Evolutionary conservation across 2,797 vertebrate species (phyloP).

Genomic region (Phataginus tricuspis): DNA sequence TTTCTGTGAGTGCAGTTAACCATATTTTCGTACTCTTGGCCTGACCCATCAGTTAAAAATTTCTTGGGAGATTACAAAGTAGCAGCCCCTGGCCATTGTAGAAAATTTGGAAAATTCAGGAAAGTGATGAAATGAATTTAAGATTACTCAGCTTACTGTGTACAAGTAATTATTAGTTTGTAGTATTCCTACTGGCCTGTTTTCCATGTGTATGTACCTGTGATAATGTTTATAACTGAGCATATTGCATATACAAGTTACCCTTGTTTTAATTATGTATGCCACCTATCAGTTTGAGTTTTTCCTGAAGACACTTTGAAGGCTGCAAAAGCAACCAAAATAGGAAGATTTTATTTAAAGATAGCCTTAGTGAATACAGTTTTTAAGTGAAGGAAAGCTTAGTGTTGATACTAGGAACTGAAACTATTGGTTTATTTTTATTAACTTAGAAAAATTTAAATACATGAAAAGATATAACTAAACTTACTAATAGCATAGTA

Average conservation of each 20-base stretch:
- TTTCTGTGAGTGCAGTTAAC: not conserved
- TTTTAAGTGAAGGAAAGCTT: not conserved
- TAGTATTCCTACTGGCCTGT: not conserved
- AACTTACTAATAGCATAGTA: not conserved
- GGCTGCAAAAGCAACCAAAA: not conserved
- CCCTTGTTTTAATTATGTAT: not conserved
- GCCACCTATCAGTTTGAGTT: not conserved
- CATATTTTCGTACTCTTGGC: not conserved
- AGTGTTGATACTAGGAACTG: constrained; percentile 9
- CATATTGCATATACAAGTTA: not conserved
- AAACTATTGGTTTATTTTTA: not conserved
- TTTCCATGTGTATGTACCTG: not conserved
- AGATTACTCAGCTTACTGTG: not conserved
- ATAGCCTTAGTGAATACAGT: not conserved
- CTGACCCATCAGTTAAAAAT: not conserved
- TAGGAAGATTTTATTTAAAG: not conserved
- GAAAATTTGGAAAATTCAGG: not conserved
- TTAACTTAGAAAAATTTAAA: not conserved
- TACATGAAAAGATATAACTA: not conserved
- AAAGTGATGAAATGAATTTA: constrained; percentile 22
- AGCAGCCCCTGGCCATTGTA: not conserved
- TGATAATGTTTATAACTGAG: not conserved
- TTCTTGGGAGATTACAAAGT: not conserved
- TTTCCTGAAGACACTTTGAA: constrained; percentile 44
- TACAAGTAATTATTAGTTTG: not conserved